phyloP scores from a whole-genome alignment of 2,888 invertebrate species.

The Mallateleia sp. region DNA sequence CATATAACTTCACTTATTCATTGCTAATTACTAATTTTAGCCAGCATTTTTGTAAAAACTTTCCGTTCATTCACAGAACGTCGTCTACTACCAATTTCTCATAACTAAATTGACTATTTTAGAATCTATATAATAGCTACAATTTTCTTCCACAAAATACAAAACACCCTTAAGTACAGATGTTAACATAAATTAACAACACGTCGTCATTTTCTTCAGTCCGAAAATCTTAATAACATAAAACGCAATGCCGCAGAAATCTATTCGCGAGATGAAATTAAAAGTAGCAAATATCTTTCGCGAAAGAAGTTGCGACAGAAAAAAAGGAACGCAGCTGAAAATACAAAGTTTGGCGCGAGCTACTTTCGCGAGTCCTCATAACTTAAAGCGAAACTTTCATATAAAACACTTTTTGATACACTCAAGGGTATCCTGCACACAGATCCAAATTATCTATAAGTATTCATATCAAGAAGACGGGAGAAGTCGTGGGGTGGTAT shows the following conservation, averaged over 20 bases:
- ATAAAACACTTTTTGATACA: constrained; percentile 64
- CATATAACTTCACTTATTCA: too few relatives aligned
- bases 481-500: constrained; percentile 32
- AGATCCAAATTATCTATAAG: constrained; percentile 59
- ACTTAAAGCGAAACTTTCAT: constrained; percentile 63
- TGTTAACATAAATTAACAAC: too few relatives aligned
- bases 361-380: constrained; percentile 58
- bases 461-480: constrained; percentile 34
- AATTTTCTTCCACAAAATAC: too few relatives aligned
- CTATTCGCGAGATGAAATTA: constrained; percentile 15
- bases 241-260: constrained; percentile 5
- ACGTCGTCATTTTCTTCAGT: too few relatives aligned
- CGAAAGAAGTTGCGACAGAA: constrained; percentile 27
- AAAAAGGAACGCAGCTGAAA: constrained; percentile 45
- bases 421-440: constrained; percentile 47
- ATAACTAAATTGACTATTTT: too few relatives aligned
- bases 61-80: too few relatives aligned
- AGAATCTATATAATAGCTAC: too few relatives aligned
- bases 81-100: too few relatives aligned
- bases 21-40: too few relatives aligned
- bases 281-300: constrained; percentile 32
- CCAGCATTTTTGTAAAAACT: too few relatives aligned
- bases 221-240: background rate
- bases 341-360: constrained; percentile 58
- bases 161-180: too few relatives aligned